A percentile compares a stretch with the other conserved stretches of the same genome.
These are phyloP conservation scores for Macroglossus sobrinus DNA, from an alignment of 2,113 vertebrate genomes.

Conservation along the genomic window DNA sequence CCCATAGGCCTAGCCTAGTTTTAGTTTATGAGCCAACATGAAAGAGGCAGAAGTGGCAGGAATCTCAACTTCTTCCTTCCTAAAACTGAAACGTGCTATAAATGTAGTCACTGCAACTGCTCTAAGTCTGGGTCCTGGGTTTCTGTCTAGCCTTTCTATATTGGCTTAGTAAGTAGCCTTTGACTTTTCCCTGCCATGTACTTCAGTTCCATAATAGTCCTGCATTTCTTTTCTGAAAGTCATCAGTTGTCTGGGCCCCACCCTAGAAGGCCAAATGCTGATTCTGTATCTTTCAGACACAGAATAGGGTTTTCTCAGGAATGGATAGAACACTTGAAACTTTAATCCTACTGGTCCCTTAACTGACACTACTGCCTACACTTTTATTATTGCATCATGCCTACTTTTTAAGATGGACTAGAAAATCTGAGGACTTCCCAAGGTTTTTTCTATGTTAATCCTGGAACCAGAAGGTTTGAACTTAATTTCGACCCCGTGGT, in stretches of 20 bases:
- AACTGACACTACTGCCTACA: not conserved
- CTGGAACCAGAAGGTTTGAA: not conserved
- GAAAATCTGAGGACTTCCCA: not conserved
- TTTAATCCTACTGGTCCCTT: not conserved
- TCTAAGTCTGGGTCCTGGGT: not conserved
- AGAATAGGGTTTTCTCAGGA: not conserved
- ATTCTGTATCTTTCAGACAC: not conserved
- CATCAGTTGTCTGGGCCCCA: not conserved
- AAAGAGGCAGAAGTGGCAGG: not conserved
- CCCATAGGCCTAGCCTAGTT: not conserved
- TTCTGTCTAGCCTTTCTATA: not conserved
- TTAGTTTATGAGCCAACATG: not conserved
- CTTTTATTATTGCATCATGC: not conserved
- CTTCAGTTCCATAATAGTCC: not conserved
- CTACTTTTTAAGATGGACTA: not conserved
- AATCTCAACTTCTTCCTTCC: not conserved
- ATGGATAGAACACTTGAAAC: not conserved
- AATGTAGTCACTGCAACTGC: not conserved
- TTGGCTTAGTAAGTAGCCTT: not conserved
- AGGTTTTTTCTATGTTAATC: constrained; percentile 1
- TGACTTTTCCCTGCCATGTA: not conserved
- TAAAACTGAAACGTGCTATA: not conserved
- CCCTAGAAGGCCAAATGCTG: not conserved
- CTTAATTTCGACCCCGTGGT: not conserved
- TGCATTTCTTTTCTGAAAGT: not conserved